Conservation (phyloP, 92 coral and sea anemone genomes). For the Umimayanthus chanpuru region DNA sequence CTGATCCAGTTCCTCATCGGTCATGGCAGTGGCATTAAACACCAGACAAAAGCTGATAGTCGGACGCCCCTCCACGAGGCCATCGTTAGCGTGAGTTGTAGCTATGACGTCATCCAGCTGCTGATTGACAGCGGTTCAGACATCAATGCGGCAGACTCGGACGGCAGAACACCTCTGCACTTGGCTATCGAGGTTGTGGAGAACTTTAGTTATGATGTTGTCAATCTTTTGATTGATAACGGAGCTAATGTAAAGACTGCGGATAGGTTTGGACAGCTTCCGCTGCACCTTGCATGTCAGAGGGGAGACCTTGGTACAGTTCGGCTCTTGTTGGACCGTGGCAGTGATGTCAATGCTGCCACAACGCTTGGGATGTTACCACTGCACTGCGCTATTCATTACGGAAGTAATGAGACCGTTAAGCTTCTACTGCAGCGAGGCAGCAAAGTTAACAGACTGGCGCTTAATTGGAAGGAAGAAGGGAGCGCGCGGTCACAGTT, state of each 20-base stretch:
- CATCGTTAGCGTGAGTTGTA: constrained; percentile 21
- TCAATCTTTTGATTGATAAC: constrained; percentile 38
- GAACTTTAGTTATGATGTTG: constrained; percentile 38
- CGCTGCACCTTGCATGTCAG: constrained; percentile 38
- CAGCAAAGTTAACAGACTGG: constrained; percentile 33
- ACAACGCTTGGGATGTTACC: constrained; percentile 38
- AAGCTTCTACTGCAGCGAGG: constrained; percentile 16
- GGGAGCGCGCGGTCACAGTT: not conserved
- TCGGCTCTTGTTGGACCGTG: constrained; percentile 25
- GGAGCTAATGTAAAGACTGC: constrained; percentile 31
- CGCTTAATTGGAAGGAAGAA: constrained; percentile 22
- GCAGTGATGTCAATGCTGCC: constrained; percentile 25
- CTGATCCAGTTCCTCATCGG: constrained; percentile 39
- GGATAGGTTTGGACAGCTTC: constrained; percentile 43
- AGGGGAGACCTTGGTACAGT: constrained; percentile 38
- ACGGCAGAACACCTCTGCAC: constrained; percentile 50
- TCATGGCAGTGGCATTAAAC: constrained; percentile 12
- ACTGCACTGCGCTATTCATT: constrained; percentile 14
- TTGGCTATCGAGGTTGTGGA: constrained; percentile 48
- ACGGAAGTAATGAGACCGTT: constrained; percentile 18
- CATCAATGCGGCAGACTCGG: constrained; percentile 29
- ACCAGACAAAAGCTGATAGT: not conserved
- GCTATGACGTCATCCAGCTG: constrained; percentile 15
- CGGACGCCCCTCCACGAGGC: constrained; percentile 37
- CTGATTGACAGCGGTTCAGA: constrained; percentile 23